These are phyloP conservation scores for Notolabrus celidotus DNA, from an alignment of 2,797 vertebrate species.

Conservation along the genomic window DNA sequence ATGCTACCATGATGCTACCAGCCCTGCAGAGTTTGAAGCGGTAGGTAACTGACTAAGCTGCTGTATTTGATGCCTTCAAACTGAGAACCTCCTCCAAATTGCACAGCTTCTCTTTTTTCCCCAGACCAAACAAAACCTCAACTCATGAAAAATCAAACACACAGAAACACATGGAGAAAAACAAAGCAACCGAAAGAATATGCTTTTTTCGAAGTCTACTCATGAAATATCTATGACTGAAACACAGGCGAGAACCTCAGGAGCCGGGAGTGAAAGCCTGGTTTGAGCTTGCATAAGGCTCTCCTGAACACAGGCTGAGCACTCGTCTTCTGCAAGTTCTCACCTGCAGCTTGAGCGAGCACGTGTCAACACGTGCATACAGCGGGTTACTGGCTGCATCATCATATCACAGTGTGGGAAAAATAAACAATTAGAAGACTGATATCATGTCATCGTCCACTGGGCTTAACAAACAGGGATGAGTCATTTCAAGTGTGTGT, in stretches of 20 bases:
- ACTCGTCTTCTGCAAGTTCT: background rate
- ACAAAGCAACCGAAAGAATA: slow-evolving; percentile 8
- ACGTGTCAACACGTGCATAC: background rate
- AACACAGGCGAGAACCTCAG: slow-evolving; percentile 12
- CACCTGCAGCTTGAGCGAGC: background rate
- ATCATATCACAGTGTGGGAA: slow-evolving; percentile 20
- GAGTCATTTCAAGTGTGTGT: background rate
- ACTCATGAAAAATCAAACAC: background rate
- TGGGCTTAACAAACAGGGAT: background rate
- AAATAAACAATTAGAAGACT: slow-evolving; percentile 14
- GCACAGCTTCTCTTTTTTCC: slow-evolving; percentile 9
- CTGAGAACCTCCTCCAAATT: background rate
- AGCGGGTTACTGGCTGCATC: slow-evolving; percentile 1
- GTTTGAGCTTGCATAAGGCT: slow-evolving; percentile 6
- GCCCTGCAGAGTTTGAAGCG: background rate
- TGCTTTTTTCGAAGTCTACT: slow-evolving; percentile 29
- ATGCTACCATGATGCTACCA: background rate
- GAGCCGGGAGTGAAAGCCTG: background rate
- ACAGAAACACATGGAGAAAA: background rate
- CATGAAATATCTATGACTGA: slow-evolving; percentile 49
- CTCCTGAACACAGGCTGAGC: background rate
- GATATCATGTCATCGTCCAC: background rate
- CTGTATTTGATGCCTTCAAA: background rate
- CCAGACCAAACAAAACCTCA: background rate
- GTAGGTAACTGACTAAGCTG: background rate